phyloP scores from a whole-genome alignment of 2,113 vertebrate species.

The Amphiprion percula region DNA sequence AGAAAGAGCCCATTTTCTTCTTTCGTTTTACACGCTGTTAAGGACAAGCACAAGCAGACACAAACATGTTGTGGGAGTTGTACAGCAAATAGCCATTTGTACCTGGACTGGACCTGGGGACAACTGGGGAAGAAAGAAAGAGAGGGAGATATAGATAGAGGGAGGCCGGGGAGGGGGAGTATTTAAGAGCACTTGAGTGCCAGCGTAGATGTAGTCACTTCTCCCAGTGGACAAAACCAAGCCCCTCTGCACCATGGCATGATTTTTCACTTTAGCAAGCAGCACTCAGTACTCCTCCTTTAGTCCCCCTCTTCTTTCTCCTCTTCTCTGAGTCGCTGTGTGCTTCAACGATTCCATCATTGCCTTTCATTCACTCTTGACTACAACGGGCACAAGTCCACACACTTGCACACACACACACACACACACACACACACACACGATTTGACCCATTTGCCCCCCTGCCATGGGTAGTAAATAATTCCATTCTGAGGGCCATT shows the following conservation, averaged over 20 bases:
- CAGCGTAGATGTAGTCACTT: slow-evolving; percentile 86
- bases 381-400: slow-evolving; percentile 42
- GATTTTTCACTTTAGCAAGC: slow-evolving; percentile 91
- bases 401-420: slow-evolving; percentile 51
- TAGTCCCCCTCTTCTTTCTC: slow-evolving; percentile 55
- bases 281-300: slow-evolving; percentile 57
- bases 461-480: slow-evolving; percentile 77
- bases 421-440: slow-evolving; percentile 50
- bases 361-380: slow-evolving; percentile 71
- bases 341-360: slow-evolving; percentile 87
- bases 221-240: slow-evolving; percentile 86
- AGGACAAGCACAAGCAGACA: slow-evolving; percentile 82
- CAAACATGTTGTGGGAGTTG: slow-evolving; percentile 88
- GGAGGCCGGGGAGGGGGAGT: slow-evolving; percentile 32
- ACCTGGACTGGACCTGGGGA: slow-evolving; percentile 81
- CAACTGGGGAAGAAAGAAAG: slow-evolving; percentile 30
- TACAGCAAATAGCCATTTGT: slow-evolving; percentile 97
- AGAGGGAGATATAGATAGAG: slow-evolving; percentile 24
- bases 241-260: slow-evolving; percentile 89
- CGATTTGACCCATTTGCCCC: slow-evolving; percentile 78
- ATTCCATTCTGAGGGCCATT: slow-evolving; percentile 79
- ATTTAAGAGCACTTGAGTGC: slow-evolving; percentile 93
- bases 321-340: slow-evolving; percentile 64
- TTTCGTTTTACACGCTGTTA: slow-evolving; percentile 91
- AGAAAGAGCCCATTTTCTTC: slow-evolving; percentile 75